Evolutionary conservation across 1,140 invertebrate genomes (phyloP).

Genomic region (Armadillidium nasatum): DNA sequence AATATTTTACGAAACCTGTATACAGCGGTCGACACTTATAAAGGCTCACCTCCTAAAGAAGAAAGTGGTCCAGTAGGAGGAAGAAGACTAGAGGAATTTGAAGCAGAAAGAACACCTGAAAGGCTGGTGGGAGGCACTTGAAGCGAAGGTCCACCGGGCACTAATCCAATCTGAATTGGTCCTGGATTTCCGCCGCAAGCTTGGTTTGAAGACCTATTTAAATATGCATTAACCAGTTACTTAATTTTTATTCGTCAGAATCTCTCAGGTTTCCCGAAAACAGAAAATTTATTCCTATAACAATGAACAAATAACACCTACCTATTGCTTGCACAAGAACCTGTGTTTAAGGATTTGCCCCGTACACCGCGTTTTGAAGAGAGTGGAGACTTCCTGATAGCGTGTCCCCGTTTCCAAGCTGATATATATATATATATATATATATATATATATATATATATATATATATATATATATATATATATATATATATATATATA

Average conservation of each 20-base stretch:
- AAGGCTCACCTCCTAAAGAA: constrained; percentile 35
- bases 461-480: neutral
- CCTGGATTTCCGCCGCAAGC: neutral
- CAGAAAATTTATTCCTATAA: neutral
- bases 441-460: neutral
- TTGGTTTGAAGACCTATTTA: neutral
- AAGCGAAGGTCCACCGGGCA: neutral
- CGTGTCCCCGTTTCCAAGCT: constrained; percentile 37
- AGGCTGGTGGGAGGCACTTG: neutral
- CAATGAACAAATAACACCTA: neutral
- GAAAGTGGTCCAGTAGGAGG: constrained; percentile 23
- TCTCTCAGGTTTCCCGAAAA: no score
- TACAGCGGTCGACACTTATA: neutral
- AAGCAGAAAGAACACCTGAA: constrained; percentile 26
- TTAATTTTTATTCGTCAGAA: no score
- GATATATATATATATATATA: neutral
- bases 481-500: no score
- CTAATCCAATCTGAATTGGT: neutral
- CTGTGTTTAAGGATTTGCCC: constrained; percentile 37
- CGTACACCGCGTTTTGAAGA: constrained; percentile 37
- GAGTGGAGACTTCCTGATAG: constrained; percentile 35
- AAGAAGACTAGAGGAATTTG: constrained; percentile 33
- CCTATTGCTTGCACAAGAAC: constrained; percentile 43
- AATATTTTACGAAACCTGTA: no score
- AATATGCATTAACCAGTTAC: no score